Base-by-base conservation (phyloP, 2,113 vertebrate species). In the Plotosus lineatus region DNA sequence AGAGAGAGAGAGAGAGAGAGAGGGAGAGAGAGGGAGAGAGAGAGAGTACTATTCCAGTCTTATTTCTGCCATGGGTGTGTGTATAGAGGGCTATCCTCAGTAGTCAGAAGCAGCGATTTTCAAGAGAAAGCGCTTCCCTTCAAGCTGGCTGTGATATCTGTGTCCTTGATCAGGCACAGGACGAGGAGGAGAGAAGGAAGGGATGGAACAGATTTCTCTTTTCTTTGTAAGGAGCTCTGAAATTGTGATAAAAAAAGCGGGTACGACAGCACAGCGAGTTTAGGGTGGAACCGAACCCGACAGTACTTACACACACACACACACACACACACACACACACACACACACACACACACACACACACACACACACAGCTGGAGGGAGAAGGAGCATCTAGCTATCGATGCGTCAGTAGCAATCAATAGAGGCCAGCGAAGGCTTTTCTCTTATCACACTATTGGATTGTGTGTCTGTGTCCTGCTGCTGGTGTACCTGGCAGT, bases 371-470 rank as follows among this genome's bases (percentile, higher is more conserved):
- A 42, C 21, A 72, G 26, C 11, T 4, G 15, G 36, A 38, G 21
- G 65, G 58, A 42, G 44, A 36, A 69, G 14, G 71, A n/a, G 46
- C 79, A 28, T 65, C 71, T 81, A 75, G 71, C 44, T 81, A 74
- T 75, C 68, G 71, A 65, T 81, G 79, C n/a, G 28, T 75, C 58
- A 48, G 79, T 65, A 28, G 58, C 31, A 63, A 81, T 81, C 79
- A 63, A 75, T 81, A 81, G 44, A 81, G 79, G 71, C 79, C 71
- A 81, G 79, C 56, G 48, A 75, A 73, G 71, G 58, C 56, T 75
- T 75, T 80, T 81, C 79, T 81, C 79, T 81, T 81, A 81, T 81
- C 79, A 81, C 71, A 81, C 69, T 75, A 81, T 74, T 81, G 71
- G 71, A 81, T 65, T 81, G 79, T 75, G 79, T 63, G 58, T 81